phyloP scores from a whole-genome alignment of 2,888 invertebrate genomes.

The Isotomurus palustris region DNA sequence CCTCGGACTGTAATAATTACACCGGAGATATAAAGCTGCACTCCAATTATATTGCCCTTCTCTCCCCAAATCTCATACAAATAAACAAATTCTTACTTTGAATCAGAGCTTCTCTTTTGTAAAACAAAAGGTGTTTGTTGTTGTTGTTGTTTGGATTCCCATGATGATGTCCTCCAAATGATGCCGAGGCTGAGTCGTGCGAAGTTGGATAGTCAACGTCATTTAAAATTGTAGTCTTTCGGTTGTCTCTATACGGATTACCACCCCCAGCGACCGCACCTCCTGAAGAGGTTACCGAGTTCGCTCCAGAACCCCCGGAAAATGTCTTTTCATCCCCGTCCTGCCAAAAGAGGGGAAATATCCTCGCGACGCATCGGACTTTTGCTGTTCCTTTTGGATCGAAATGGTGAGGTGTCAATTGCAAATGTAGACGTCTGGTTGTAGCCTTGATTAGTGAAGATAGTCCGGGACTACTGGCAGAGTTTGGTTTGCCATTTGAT shows the following conservation, averaged over 20 bases:
- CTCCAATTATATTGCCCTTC: no score
- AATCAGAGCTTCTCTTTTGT: conserved; percentile 6
- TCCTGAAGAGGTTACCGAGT: no score
- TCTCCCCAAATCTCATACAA: not conserved
- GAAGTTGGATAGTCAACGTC: conserved; percentile 9
- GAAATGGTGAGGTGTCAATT: conserved; percentile 32
- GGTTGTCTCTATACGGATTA: not conserved
- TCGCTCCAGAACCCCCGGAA: no score
- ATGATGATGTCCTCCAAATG: not conserved
- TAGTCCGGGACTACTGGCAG: no score
- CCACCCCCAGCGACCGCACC: not conserved
- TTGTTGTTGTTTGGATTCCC: not conserved
- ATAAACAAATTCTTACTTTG: conserved; percentile 4
- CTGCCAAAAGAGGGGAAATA: conserved; percentile 32
- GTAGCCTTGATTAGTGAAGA: conserved; percentile 9
- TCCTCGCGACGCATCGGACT: conserved; percentile 39
- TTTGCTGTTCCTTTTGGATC: conserved; percentile 32
- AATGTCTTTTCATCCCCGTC: conserved; percentile 30
- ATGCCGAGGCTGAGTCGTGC: not conserved
- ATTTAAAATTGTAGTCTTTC: not conserved
- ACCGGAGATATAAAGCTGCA: no score
- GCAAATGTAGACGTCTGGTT: conserved; percentile 30
- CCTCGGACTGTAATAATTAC: conserved; percentile 7
- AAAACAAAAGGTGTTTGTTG: not conserved
- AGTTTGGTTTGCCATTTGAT: no score